Evolutionary conservation across 2,888 invertebrate genomes (phyloP), one percentile per base, ranked within the genome.

Genomic region (Theretra japonica): DNA sequence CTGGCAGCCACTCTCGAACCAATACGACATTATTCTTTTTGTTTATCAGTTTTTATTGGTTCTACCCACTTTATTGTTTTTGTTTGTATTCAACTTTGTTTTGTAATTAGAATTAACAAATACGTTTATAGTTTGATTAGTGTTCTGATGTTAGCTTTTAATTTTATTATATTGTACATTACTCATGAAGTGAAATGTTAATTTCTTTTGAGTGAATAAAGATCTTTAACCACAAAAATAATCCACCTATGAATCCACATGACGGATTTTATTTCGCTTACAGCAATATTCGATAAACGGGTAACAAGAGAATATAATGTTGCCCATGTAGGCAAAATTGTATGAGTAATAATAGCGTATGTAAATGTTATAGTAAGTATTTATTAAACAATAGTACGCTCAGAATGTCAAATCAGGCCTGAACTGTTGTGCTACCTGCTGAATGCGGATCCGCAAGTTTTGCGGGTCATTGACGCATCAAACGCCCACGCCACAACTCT

Each of bases 401-500:
- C 77, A 78, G 77, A 84, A 84, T 83, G 81, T 83, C 82, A 78
- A 84, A 82, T 83, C 79, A 78, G 82, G 83, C 79, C 83, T 82
- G 80, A 86, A 82, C 76, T 82, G 81, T 81, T 80, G 80, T 81
- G 82, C 83, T 88, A 87, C 86, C 90, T 87, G 88, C 86, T 91
- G 91, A 93, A 93, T 93, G 94, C 88, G 93, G 93, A 92, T 92
- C 90, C 90, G 86, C 94, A 87, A 90, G 89, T 93, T 93, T 92
- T 83, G 89, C 93, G 89, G 94, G 94, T 94, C 94, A 91, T 94
- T 94, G 94, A 94, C 94, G 92, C 88, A 91, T 88, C 89, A 82
- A 84, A 88, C 93, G 90, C 93, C 93, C 88, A 94, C 93, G 86
- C 88, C 28, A 56, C 53, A 25, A 85, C 85, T 83, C 83, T 87